Base-by-base conservation (phyloP, 2,888 invertebrate species). In the Eristalinus aeneus region DNA sequence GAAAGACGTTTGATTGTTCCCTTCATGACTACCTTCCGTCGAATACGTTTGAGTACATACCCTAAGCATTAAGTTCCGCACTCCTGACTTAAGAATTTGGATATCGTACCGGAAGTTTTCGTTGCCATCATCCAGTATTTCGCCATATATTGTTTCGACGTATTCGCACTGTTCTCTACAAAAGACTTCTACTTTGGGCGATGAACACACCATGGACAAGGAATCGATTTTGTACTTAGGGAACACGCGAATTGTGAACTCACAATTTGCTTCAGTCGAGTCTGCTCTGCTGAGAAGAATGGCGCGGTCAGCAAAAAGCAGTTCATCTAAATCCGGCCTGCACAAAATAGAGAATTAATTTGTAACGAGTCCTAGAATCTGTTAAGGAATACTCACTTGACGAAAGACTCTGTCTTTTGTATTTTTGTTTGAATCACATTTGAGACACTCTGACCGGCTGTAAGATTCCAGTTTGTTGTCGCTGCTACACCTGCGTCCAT, bases 21-120 rank as follows among this genome's bases (percentile, higher is more conserved):
- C 16, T 27, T 20, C 8, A 11, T 39, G 60, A 36, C 11, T 61
- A 64, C 68, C 34, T 9, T 6, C 27, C 34, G 27, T 27, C 27
- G 27, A 27, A 27, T 27, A 5, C 5, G 27, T 27, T 3, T 27
- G 27, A 3, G 53, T 88, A 46, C 39, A 63, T 88, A 90, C 90
- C 88, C 89, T 91, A 0, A 92, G 73, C 76, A 89, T 89, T n/a
- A 91, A 85, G 12, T 90, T 88, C 1, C 89, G 89, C 32, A 91
- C 89, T n/a, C 91, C 91, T 0, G 90, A 90, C 32, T 90, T 90
- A 54, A 90, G 88, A 16, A 92, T 89, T 88, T 90, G 89, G 12
- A 92, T 80, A 84, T 92, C 93, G 36, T 91, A 91, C 9, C 92
- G 90, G 81, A 90, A 92, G 12, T 89, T 75, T 71, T 89, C 88